Evolutionary conservation across 2,113 vertebrate species (phyloP), one percentile per base, ranked within the genome.

Genomic region (Pelusios castaneus): DNA sequence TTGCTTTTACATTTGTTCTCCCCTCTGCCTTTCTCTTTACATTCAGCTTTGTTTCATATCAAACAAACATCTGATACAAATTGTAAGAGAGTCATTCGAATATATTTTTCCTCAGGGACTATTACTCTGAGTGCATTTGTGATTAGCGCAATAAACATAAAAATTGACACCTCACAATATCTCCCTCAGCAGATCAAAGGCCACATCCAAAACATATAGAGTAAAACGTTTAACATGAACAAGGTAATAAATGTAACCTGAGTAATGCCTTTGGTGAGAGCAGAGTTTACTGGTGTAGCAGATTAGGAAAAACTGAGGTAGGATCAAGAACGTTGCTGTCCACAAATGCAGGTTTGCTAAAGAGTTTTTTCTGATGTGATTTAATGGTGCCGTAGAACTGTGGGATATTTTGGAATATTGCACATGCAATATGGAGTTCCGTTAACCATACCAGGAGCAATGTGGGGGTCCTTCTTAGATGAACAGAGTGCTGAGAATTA

Each of bases 81-180:
- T 80, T 78, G 90, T 79, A 55, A 1, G 1, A 63, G 51, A 80
- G 34, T 55, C 24, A 47, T 17, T 47, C 45, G 31, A 25, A 70
- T 70, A 67, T 7, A 1, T 8, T 0, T n/a, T 0, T 0, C 22
- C 1, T 4, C 10, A n/a, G n/a, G 17, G 58, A 88, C 43, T 25
- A 41, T 7, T 19, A 41, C 70, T 29, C 41, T 34, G 10, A 25
- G 54, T 2, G 29, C 19, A 79, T 3, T 2, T 0, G 49, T 24
- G 41, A 63, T 77, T 45, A 19, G 19, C 90, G 78, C 21, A 0
- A 2, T 0, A 7, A 55, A 47, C 92, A 16, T 38, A 75, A 67
- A 70, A 16, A 70, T 34, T 70, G 63, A 38, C n/a, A 38, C n/a
- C 63, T 34, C 8, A 10, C 34, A 70, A 38, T 38, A 70, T 38